A percentile compares a stretch with the other conserved stretches of the same genome.
phyloP scores from a whole-genome alignment of 2,797 vertebrate genomes.

The Poecile montanus region DNA sequence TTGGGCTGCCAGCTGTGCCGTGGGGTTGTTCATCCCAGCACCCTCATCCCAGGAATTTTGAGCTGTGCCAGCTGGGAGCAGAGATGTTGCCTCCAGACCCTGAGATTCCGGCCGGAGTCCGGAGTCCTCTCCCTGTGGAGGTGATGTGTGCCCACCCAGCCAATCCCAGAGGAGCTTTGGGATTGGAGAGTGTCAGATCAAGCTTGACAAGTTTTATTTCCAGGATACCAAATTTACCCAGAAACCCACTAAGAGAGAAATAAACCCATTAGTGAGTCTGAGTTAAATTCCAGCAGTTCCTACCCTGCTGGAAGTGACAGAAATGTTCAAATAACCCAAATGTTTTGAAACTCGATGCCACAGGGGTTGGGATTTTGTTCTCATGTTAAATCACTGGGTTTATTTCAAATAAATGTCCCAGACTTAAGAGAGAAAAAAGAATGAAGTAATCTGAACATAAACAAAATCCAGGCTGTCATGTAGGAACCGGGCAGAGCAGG shows the following conservation, averaged over 20 bases:
- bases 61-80: not conserved
- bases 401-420: not conserved
- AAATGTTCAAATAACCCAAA: conserved; percentile 38
- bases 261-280: not conserved
- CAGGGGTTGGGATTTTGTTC: not conserved
- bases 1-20: rapidly evolving
- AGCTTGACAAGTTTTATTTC: not conserved
- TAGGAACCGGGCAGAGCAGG: rapidly evolving
- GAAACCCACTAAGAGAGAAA: not conserved
- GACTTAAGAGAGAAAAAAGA: not conserved
- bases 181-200: no score
- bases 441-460: not conserved
- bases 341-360: conserved; percentile 27
- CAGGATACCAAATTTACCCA: not conserved
- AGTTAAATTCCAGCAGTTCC: conserved; percentile 43
- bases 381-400: conserved; percentile 6
- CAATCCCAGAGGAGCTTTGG: not conserved
- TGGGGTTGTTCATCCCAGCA: rapidly evolving
- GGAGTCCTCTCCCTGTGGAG: not conserved
- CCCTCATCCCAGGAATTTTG: not conserved
- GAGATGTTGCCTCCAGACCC: not conserved
- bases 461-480: not conserved
- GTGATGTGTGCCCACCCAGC: not conserved
- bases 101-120: rapidly evolving
- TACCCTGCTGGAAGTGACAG: conserved; percentile 36